Conservation (phyloP, 2,113 vertebrate genomes). For the Toxostoma redivivum region DNA sequence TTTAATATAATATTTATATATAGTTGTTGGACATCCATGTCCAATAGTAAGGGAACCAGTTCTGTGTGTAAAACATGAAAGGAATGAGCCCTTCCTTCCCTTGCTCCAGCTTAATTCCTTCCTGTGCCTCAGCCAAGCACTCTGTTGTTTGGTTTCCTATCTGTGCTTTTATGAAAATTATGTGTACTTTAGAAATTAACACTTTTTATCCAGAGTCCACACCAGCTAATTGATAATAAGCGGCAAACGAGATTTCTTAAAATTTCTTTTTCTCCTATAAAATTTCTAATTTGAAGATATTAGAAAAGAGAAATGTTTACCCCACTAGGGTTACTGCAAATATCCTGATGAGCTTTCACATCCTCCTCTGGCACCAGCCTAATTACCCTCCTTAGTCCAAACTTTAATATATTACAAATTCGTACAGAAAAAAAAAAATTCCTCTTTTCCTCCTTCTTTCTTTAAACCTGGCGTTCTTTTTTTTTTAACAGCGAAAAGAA, state of each 20-base stretch:
- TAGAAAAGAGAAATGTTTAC: conserved; percentile 45
- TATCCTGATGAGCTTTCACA: conserved; percentile 34
- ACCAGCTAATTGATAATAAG: neutral
- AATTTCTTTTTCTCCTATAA: neutral
- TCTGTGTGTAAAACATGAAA: neutral
- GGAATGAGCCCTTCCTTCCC: neutral
- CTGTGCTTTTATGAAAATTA: neutral
- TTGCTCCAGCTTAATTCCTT: neutral
- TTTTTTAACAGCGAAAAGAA: neutral
- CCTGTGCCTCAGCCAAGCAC: neutral
- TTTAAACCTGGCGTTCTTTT: neutral
- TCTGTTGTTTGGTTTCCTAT: neutral
- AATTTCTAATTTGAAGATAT: conserved; percentile 48
- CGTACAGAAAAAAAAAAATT: neutral
- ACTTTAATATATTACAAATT: neutral
- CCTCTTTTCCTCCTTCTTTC: neutral
- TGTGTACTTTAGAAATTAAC: neutral
- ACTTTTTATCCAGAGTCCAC: neutral
- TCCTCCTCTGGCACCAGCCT: conserved; percentile 16
- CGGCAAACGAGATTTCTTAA: neutral
- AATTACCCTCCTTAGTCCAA: conserved; percentile 34
- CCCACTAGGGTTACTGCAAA: conserved; percentile 47
- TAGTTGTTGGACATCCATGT: neutral
- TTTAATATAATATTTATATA: no score
- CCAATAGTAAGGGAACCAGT: accelerated